Percentiles rank a stretch among this genome's conserved stretches.
phyloP scores from a whole-genome alignment of 2,797 vertebrate genomes.

The Buphagus erythrorhynchus region DNA sequence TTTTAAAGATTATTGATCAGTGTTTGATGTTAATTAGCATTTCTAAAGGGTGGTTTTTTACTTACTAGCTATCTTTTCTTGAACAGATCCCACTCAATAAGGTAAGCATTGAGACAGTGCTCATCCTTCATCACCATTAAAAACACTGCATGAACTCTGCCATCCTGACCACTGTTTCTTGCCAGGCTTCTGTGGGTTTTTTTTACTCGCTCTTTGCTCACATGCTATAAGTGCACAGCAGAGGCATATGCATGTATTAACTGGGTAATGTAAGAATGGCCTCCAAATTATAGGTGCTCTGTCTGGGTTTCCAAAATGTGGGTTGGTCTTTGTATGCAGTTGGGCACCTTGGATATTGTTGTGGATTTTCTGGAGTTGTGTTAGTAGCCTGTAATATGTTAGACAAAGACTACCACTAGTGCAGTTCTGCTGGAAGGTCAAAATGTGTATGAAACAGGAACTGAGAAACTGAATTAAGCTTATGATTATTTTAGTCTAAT shows the following conservation, averaged over 20 bases:
- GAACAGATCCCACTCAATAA: neutral
- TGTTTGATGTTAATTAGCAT: neutral
- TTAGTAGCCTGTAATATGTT: neutral
- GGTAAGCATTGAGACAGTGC: neutral
- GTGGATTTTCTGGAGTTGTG: neutral
- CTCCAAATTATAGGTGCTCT: neutral
- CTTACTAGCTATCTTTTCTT: neutral
- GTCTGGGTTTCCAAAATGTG: neutral
- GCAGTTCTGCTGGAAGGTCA: neutral
- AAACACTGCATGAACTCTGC: neutral
- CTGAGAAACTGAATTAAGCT: neutral
- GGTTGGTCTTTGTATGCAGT: neutral
- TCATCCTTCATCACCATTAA: neutral
- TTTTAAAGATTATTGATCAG: neutral
- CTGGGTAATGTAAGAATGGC: neutral
- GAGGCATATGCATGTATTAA: neutral
- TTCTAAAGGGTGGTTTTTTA: neutral
- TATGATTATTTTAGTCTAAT: neutral
- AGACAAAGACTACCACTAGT: neutral
- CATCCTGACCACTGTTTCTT: neutral
- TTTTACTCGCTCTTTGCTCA: neutral
- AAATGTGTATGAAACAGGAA: neutral
- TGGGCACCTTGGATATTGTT: neutral
- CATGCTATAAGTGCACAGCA: accelerated
- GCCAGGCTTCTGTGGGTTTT: neutral